A percentile compares a stretch with the other conserved stretches of the same genome.
Conservation (phyloP, 1,140 invertebrate species). For the Rhyzopertha dominica region DNA sequence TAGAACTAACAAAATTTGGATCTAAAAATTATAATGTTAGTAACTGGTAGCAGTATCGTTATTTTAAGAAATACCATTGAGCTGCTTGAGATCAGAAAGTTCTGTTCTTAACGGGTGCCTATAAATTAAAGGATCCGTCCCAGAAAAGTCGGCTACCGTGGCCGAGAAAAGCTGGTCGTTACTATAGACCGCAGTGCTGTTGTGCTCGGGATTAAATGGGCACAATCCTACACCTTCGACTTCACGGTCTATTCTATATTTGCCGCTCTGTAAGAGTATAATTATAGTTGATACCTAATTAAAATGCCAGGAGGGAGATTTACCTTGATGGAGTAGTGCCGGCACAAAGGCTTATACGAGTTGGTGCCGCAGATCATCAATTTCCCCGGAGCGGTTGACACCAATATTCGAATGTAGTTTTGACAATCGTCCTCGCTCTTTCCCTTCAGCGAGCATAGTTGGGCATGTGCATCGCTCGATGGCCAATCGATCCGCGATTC, state of each 20-base stretch:
- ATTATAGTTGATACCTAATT: not conserved
- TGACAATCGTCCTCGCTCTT: conserved; percentile 89
- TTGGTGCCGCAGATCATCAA: conserved; percentile 94
- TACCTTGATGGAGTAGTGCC: conserved; percentile 64
- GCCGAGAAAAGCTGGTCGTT: conserved; percentile 87
- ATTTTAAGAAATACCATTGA: conserved; percentile 56
- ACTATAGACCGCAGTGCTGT: conserved; percentile 81
- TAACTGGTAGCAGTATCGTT: not conserved
- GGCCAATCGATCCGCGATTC: conserved; percentile 67
- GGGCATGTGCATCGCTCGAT: conserved; percentile 72
- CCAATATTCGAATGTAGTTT: conserved; percentile 90
- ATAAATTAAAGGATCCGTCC: conserved; percentile 88
- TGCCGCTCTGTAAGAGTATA: conserved; percentile 50
- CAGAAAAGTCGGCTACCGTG: conserved; percentile 92
- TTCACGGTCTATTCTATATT: conserved; percentile 56
- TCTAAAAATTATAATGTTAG: conserved; percentile 60
- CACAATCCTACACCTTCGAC: conserved; percentile 80
- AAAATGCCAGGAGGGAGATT: conserved; percentile 27
- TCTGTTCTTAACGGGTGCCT: conserved; percentile 81
- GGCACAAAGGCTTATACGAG: conserved; percentile 90
- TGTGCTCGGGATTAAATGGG: conserved; percentile 90
- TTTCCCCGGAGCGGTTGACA: conserved; percentile 61
- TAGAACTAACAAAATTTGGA: conserved; percentile 90
- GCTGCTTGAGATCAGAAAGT: conserved; percentile 69
- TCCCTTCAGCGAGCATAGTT: conserved; percentile 83